phyloP scores from a whole-genome alignment of 2,888 invertebrate species.

The Cheilosia grossa region DNA sequence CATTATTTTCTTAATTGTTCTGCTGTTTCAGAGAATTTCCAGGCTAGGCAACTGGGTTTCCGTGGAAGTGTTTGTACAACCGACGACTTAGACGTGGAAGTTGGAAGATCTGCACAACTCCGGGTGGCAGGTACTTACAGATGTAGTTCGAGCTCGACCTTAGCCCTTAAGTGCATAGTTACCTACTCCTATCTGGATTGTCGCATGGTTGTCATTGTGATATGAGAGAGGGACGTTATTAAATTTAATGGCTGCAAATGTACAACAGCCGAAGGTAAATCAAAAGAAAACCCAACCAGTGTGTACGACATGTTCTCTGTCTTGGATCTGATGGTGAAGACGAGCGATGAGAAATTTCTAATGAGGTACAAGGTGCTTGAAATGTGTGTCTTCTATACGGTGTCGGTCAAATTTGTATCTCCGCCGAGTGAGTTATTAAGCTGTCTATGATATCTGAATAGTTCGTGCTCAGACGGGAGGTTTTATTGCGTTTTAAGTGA shows the following conservation, averaged over 20 bases:
- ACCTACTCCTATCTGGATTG: constrained; percentile 16
- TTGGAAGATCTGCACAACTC: neutral
- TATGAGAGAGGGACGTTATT: constrained; percentile 38
- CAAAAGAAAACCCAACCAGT: constrained; percentile 7
- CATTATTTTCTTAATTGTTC: constrained; percentile 7
- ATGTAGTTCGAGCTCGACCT: constrained; percentile 16
- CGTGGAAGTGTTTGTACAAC: constrained; percentile 21
- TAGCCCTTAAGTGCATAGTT: constrained; percentile 16
- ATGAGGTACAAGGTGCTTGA: constrained; percentile 55
- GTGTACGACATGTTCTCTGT: neutral
- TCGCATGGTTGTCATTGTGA: constrained; percentile 31
- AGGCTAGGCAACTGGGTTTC: constrained; percentile 56
- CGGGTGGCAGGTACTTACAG: constrained; percentile 21
- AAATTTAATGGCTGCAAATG: constrained; percentile 33
- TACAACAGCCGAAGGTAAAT: constrained; percentile 11
- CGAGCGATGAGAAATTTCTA: constrained; percentile 8
- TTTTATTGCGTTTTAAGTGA: constrained; percentile 60
- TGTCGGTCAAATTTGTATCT: constrained; percentile 52
- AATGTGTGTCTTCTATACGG: constrained; percentile 17
- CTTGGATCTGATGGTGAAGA: neutral
- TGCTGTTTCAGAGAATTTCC: constrained; percentile 31
- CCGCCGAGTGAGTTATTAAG: constrained; percentile 47
- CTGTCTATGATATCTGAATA: constrained; percentile 22
- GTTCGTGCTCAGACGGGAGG: constrained; percentile 2
- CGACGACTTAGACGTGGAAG: neutral